Percentiles rank a stretch among this genome's conserved stretches.
phyloP scores from a whole-genome alignment of 1,140 invertebrate genomes.

The Eupristina koningsbergeri region DNA sequence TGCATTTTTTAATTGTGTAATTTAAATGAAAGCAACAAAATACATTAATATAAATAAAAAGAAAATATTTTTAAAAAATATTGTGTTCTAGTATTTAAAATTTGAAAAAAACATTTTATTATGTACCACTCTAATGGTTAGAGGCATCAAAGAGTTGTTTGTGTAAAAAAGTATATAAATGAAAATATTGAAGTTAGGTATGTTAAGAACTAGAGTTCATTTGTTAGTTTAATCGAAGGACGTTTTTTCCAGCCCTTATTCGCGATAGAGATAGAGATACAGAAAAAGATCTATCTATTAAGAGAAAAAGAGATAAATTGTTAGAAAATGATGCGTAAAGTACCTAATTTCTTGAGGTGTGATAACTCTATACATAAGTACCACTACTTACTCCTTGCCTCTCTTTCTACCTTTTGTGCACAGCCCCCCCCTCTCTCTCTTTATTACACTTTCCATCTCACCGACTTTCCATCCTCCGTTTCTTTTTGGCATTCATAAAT shows the following conservation, averaged over 20 bases:
- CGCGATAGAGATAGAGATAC: background rate
- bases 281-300: background rate
- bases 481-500: constrained; percentile 38
- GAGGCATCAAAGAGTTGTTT: too few species aligned
- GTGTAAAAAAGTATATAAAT: too few species aligned
- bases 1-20: background rate
- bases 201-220: background rate
- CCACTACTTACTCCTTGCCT: background rate
- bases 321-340: constrained; percentile 23
- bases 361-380: background rate
- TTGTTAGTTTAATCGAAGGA: background rate
- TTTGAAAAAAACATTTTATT: too few species aligned
- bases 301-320: background rate
- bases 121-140: too few species aligned
- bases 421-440: too few species aligned
- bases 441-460: too few species aligned
- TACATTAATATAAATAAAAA: background rate
- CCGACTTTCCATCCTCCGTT: background rate
- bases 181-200: too few species aligned
- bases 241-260: background rate
- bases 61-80: background rate
- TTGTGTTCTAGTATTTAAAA: too few species aligned
- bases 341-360: constrained; percentile 28
- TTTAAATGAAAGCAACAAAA: background rate
- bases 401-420: constrained; percentile 4